Percentiles rank a stretch among this genome's conserved stretches.
Conservation (phyloP, 2,797 vertebrate genomes). For the Coracias cyanogaster region DNA sequence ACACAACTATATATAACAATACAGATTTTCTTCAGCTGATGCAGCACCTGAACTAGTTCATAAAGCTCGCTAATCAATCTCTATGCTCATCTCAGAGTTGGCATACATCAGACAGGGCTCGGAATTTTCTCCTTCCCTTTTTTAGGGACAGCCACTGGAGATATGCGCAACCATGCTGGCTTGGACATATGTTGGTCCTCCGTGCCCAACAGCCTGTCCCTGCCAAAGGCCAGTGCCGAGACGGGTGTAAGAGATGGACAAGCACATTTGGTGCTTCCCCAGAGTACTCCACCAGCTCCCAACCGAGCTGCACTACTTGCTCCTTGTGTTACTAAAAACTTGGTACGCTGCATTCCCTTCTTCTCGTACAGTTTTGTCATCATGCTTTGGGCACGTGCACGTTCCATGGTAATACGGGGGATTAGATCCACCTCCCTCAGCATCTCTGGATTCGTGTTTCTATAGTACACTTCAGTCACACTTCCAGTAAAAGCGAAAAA, state of each 20-base stretch:
- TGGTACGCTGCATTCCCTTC: neutral
- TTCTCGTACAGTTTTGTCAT: neutral
- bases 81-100: neutral
- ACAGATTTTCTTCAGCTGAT: neutral
- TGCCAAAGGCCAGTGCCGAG: neutral
- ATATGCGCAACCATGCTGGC: rapidly evolving
- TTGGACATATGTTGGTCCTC: neutral
- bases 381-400: neutral
- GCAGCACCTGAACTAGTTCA: neutral
- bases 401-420: neutral
- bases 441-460: neutral
- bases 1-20: neutral
- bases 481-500: too few relatives aligned
- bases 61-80: neutral
- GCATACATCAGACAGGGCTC: neutral
- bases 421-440: neutral
- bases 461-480: neutral
- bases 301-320: neutral
- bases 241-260: neutral
- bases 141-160: neutral
- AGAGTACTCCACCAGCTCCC: neutral
- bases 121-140: neutral
- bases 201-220: neutral
- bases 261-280: neutral
- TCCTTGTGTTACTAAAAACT: neutral